A percentile compares a stretch with the other conserved stretches of the same genome.
These are phyloP conservation scores for Pachypanchax playfairii DNA, from an alignment of 2,113 vertebrate genomes.

Conservation along the genomic window DNA sequence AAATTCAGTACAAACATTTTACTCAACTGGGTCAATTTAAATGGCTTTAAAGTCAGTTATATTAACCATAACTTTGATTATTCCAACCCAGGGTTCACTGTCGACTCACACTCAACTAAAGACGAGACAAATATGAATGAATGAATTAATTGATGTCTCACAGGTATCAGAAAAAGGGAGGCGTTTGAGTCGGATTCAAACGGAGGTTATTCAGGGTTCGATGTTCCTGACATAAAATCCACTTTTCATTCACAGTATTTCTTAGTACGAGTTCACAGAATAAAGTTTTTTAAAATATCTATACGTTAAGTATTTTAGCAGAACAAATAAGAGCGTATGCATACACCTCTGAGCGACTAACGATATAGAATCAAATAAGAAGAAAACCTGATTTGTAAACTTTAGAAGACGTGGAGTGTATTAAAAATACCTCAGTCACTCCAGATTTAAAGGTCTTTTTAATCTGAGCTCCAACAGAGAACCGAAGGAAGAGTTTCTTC, in stretches of 20 bases:
- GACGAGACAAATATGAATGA: no score
- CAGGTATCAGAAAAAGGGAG: no score
- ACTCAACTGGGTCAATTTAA: no score
- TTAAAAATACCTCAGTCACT: slow-evolving; percentile 14
- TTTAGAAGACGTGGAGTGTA: slow-evolving; percentile 31
- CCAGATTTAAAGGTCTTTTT: slow-evolving; percentile 25
- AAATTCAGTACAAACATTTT: no score
- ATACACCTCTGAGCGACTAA: slow-evolving; percentile 32
- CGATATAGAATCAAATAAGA: slow-evolving; percentile 31
- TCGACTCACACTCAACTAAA: no score
- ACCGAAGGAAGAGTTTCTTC: slow-evolving; percentile 39
- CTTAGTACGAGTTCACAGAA: slow-evolving; percentile 23
- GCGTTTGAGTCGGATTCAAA: slow-evolving; percentile 5
- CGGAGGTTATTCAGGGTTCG: neutral
- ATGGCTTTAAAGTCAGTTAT: no score
- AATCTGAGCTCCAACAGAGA: slow-evolving; percentile 12
- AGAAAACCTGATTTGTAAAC: slow-evolving; percentile 71
- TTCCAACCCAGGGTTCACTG: no score
- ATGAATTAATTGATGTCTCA: no score
- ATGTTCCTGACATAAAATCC: slow-evolving; percentile 16
- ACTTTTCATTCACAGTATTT: slow-evolving; percentile 33
- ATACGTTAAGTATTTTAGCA: slow-evolving; percentile 35
- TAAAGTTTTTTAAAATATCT: slow-evolving; percentile 9
- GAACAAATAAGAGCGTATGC: slow-evolving; percentile 29
- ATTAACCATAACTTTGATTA: neutral